Conservation (phyloP, 2,797 vertebrate species). For the Crax fasciolata region DNA sequence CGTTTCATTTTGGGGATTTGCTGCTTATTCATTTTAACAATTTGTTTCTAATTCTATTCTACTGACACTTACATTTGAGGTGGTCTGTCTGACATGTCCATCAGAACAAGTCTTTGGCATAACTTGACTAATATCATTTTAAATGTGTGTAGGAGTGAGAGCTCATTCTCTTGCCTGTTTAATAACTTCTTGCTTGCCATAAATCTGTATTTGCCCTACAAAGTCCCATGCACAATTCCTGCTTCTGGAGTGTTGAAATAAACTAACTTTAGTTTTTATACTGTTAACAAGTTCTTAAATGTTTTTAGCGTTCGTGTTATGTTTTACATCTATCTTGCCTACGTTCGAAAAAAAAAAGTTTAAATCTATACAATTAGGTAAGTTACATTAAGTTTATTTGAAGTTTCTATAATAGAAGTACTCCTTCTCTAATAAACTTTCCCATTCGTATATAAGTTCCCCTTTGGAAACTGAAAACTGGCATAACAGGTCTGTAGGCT, state of each 20-base stretch:
- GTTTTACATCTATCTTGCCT: background rate
- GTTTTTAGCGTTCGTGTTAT: background rate
- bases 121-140: background rate
- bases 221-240: background rate
- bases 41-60: background rate
- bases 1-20: background rate
- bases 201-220: background rate
- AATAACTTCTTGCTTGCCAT: background rate
- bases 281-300: background rate
- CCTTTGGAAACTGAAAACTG: background rate
- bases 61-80: background rate
- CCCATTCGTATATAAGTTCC: background rate
- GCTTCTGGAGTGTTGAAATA: background rate
- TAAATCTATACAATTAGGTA: background rate
- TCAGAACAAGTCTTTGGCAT: background rate
- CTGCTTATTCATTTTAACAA: conserved; percentile 27
- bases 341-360: background rate
- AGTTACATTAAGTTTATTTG: background rate
- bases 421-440: background rate
- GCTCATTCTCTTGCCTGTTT: background rate
- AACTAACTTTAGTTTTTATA: background rate
- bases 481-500: background rate
- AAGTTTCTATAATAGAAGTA: background rate
- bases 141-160: background rate
- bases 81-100: background rate